Percentiles rank a stretch among this genome's conserved stretches.
Conservation (phyloP, 2,113 vertebrate species). For the Takifugu bimaculatus region DNA sequence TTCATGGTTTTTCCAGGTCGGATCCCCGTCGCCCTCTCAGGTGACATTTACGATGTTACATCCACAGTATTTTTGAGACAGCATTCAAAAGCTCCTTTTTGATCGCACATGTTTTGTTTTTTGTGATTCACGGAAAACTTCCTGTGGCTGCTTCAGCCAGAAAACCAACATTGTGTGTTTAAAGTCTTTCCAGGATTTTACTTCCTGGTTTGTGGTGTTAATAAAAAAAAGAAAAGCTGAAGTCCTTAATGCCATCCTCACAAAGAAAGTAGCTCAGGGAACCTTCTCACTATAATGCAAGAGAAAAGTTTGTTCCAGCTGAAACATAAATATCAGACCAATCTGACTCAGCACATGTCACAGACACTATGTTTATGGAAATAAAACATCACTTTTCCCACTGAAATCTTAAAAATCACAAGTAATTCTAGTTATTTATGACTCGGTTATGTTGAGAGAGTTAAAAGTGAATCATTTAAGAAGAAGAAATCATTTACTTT, state of each 20-base stretch:
- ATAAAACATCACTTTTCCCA: too few species aligned
- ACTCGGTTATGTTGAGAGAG: too few species aligned
- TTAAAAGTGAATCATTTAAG: too few species aligned
- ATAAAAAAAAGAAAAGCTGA: not conserved
- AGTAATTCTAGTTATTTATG: too few species aligned
- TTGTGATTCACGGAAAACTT: too few species aligned
- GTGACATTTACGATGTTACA: constrained; percentile 3
- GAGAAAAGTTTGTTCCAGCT: not conserved
- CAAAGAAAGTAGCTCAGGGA: constrained; percentile 30
- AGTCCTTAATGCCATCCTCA: not conserved
- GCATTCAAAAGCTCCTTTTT: too few species aligned
- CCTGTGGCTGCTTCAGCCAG: too few species aligned
- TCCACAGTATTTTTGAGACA: not conserved
- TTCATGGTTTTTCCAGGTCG: not conserved
- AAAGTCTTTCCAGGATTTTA: not conserved
- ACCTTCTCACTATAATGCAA: constrained; percentile 4
- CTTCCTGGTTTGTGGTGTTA: too few species aligned
- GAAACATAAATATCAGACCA: not conserved
- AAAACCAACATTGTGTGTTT: not conserved
- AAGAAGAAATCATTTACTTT: too few species aligned
- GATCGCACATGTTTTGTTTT: too few species aligned
- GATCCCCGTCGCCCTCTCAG: constrained; percentile 3
- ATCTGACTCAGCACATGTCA: not conserved
- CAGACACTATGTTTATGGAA: too few species aligned
- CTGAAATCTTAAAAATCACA: too few species aligned